phyloP scores from a whole-genome alignment of 2,113 vertebrate genomes.

The Phylloscopus trochilus region DNA sequence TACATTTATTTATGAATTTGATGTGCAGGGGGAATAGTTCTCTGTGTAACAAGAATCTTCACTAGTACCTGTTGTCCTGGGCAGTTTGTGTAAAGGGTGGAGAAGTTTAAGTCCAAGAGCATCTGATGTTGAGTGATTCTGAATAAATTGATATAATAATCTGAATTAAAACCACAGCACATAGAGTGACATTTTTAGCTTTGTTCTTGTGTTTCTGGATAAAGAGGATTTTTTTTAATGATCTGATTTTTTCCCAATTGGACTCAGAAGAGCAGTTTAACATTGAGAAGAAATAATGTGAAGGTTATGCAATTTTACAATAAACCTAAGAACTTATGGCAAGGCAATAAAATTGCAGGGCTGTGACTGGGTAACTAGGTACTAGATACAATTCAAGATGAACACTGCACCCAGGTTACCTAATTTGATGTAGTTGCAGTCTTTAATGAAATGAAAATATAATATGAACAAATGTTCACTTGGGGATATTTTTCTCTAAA shows the following conservation, averaged over 20 bases:
- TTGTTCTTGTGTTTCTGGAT: background rate
- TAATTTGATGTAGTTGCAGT: background rate
- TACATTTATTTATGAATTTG: background rate
- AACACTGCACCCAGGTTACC: background rate
- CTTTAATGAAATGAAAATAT: background rate
- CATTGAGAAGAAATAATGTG: background rate
- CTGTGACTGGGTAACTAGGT: background rate
- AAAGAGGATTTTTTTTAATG: conserved; percentile 2
- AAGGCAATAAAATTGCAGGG: background rate
- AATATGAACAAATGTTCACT: background rate
- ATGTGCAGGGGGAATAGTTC: background rate
- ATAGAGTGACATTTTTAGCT: background rate
- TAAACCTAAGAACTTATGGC: background rate
- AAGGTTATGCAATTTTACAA: background rate
- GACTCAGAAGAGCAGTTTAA: background rate
- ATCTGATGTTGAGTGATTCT: background rate
- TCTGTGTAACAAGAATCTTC: background rate
- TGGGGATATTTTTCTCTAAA: background rate
- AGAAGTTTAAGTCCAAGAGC: background rate
- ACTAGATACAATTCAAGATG: background rate
- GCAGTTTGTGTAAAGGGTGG: background rate
- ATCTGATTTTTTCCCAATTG: background rate
- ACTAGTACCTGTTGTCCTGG: background rate
- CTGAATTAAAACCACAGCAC: background rate
- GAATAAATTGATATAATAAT: background rate